A percentile compares a stretch with the other conserved stretches of the same genome.
Evolutionary conservation across 2,797 vertebrate species (phyloP).

Genomic region (Mus spretus): DNA sequence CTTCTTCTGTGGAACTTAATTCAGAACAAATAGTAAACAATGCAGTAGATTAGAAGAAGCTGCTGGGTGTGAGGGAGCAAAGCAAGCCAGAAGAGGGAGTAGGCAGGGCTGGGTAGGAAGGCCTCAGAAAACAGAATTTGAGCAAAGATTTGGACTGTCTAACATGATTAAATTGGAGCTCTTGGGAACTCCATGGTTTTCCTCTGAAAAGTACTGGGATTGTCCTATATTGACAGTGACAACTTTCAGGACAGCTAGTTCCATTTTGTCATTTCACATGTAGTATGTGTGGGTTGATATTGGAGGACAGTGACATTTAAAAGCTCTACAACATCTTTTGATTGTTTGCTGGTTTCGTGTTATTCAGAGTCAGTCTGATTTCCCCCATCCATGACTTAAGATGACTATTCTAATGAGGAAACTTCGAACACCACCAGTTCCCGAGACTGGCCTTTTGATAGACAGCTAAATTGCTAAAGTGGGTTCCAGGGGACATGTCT

Average conservation of each 20-base stretch:
- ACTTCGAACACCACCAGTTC: background rate
- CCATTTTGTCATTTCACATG: background rate
- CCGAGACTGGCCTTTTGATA: conserved; percentile 7
- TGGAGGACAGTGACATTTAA: background rate
- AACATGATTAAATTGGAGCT: background rate
- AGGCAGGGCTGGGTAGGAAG: background rate
- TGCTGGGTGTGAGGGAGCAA: background rate
- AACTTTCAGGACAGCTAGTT: background rate
- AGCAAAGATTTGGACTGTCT: background rate
- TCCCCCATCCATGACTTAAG: background rate
- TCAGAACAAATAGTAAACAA: background rate
- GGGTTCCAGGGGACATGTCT: background rate
- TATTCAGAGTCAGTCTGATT: background rate
- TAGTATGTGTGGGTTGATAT: background rate
- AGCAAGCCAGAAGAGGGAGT: background rate
- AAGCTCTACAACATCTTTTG: background rate
- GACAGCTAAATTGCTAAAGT: background rate
- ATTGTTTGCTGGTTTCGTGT: background rate
- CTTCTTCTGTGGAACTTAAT: background rate
- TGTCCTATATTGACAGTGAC: background rate
- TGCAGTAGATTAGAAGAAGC: background rate
- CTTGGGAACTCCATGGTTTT: background rate
- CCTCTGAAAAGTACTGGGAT: background rate
- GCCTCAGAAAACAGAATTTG: background rate
- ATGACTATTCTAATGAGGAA: conserved; percentile 22